Base-by-base conservation (phyloP, 2,888 invertebrate species). In the Tuberolachnus salignus region DNA sequence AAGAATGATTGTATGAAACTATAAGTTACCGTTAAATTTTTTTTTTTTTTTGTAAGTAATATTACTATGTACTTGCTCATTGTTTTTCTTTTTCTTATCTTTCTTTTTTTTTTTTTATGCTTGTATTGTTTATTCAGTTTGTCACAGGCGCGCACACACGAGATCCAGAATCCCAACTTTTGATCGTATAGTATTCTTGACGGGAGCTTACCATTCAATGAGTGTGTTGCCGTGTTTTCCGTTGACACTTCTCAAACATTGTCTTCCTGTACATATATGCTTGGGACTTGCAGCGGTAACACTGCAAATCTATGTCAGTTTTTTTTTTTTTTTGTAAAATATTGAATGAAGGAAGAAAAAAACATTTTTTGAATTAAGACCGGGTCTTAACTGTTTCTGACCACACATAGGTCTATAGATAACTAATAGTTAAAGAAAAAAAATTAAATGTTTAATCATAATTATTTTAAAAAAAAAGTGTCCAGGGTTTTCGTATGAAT, bases 401-500 rank as follows among this genome's bases (percentile, higher is more conserved):
- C 46, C 75, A 57, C 53, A 66, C 53, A 63, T 53, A 55, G 14
- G 57, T 49, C 46, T 67, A 19, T 59, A 34, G n/a, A 55, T 59
- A 26, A 69, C 26, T 61, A 59, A 69, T 78, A 69, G 59, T 69
- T 78, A 9, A 34, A 34, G 34, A 34, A 34, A 34, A 34, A 34
- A 34, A 69, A 78, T 69, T 34, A 67, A 59, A 59, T 73, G 51
- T 78, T 78, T 69, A 78, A 69, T 67, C 67, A 78, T 78, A 78
- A 78, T 78, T 78, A 74, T 53, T 69, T 26, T 11, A 69, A 59
- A 78, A 61, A 72, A 61, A 75, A 75, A 69, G 78, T 69, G 78
- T 78, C 78, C 78, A 78, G 78, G 78, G 78, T 78, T 78, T 78
- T 78, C 78, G 78, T 69, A 78, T 69, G 78, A 78, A 78, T 78